Evolutionary conservation across 2,888 invertebrate species (phyloP).

Genomic region (Orchesella flavescens): DNA sequence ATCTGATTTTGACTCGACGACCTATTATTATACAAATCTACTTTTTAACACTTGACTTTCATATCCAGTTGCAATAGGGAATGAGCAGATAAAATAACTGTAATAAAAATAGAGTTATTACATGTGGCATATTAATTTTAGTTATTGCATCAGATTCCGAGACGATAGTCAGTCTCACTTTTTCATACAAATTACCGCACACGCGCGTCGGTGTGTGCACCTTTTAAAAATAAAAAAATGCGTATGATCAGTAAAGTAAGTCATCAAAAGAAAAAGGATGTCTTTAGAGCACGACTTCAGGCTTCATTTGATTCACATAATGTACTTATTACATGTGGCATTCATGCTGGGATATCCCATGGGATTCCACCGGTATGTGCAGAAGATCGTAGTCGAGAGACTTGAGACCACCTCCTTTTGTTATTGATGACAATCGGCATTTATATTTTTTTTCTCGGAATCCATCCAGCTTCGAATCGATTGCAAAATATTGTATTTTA

Average conservation of each 20-base stretch:
- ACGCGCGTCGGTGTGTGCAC: too few relatives aligned
- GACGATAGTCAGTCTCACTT: neutral
- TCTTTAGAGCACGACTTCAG: too few relatives aligned
- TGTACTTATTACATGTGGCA: too few relatives aligned
- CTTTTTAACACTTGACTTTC: constrained; percentile 47
- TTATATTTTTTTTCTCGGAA: constrained; percentile 24
- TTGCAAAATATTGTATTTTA: constrained; percentile 17
- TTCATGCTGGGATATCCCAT: too few relatives aligned
- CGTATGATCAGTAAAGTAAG: too few relatives aligned
- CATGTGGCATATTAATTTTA: neutral
- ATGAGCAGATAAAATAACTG: neutral
- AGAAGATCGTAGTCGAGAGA: constrained; percentile 19
- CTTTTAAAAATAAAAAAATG: too few relatives aligned
- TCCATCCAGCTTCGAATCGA: constrained; percentile 20
- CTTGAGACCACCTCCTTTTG: too few relatives aligned
- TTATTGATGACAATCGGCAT: constrained; percentile 35
- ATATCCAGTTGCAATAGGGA: neutral
- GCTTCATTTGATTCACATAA: too few relatives aligned
- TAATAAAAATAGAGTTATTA: neutral
- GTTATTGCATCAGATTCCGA: neutral
- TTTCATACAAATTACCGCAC: neutral
- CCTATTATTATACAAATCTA: constrained; percentile 56
- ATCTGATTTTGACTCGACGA: constrained; percentile 5
- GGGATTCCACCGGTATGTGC: neutral
- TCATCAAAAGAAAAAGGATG: too few relatives aligned